These are phyloP conservation scores for Erinaceus europaeus DNA, from an alignment of 2,113 vertebrate genomes.

Conservation along the genomic window DNA sequence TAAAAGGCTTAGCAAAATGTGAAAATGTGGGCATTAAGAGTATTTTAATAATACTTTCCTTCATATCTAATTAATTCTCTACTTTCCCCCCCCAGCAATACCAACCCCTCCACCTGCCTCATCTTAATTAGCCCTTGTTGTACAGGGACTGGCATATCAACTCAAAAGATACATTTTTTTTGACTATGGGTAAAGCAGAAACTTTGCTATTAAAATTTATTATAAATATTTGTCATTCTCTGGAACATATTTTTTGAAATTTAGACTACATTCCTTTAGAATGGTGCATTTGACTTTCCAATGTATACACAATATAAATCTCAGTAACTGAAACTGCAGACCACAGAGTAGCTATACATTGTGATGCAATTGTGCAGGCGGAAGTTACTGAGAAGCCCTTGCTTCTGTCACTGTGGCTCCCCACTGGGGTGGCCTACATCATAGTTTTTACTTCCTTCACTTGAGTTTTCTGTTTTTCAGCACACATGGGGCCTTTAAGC, in stretches of 20 bases:
- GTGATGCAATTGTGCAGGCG: background rate
- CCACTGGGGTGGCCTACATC: background rate
- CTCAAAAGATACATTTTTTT: slow-evolving; percentile 3
- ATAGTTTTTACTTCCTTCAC: background rate
- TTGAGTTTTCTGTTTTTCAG: slow-evolving; percentile 1
- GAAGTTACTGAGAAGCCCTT: background rate
- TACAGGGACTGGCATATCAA: background rate
- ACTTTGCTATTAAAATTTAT: slow-evolving; percentile 2
- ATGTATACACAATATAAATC: background rate
- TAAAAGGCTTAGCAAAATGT: background rate
- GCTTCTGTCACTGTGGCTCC: background rate
- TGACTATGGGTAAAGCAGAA: no score
- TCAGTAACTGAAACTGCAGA: background rate
- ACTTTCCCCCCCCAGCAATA: slow-evolving; percentile 42
- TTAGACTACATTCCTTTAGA: background rate
- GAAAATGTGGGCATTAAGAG: slow-evolving; percentile 39
- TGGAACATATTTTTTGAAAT: slow-evolving; percentile 10
- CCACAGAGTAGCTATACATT: background rate
- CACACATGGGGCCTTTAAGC: background rate
- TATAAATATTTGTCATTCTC: background rate
- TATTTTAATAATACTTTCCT: slow-evolving; percentile 9
- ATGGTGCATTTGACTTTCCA: slow-evolving; percentile 19
- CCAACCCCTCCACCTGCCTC: slow-evolving; percentile 41
- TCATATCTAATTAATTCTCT: slow-evolving; percentile 62
- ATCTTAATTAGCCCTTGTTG: slow-evolving; percentile 15